Evolutionary conservation across 2,888 invertebrate genomes (phyloP), one percentile per base, ranked within the genome.

Genomic region (Dimorphilus gyrociliatus): DNA sequence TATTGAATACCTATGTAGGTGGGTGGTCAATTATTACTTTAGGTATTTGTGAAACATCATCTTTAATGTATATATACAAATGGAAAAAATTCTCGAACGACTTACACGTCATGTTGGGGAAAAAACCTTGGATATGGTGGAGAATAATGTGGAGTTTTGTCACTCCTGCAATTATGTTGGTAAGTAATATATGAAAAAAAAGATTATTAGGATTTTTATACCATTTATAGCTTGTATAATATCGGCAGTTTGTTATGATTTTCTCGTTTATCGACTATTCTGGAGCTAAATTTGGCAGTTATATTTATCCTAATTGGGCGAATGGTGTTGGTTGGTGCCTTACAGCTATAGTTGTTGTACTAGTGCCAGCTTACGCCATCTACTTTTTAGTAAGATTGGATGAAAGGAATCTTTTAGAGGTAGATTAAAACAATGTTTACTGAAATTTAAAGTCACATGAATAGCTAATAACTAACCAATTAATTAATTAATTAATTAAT

Each of bases 11-110:
- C 19, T 60, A 51, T 40, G 50, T 51, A 15, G 58, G 58, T 14
- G 57, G 58, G 2, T 55, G 57, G 56, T 50, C 51, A 1, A 41
- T 59, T 5, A 46, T 81, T 0, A 74, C 79, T 57, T 70, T 81
- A 39, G 74, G 76, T 1, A 68, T 80, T 23, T 55, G 68, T 21
- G 79, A 81, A 21, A 12, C 7, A 6, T 16, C 6, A 7, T 27
- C 6, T 27, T 15, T 12, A n/a, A 8, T n/a, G n/a, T n/a, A n/a
- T n/a, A n/a, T n/a, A n/a, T n/a, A n/a, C n/a, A n/a, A n/a, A n/a
- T n/a, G n/a, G n/a, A n/a, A n/a, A n/a, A n/a, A 53, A 13, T 55
- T 53, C 42, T 27, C 47, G 31, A 40, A 42, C 16, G 55, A 55
- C 42, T 55, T 55, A 23, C 43, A 50, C 26, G 38, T 41, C 10